Conservation (phyloP, 1,140 invertebrate genomes). For the Trichogramma pretiosum region DNA sequence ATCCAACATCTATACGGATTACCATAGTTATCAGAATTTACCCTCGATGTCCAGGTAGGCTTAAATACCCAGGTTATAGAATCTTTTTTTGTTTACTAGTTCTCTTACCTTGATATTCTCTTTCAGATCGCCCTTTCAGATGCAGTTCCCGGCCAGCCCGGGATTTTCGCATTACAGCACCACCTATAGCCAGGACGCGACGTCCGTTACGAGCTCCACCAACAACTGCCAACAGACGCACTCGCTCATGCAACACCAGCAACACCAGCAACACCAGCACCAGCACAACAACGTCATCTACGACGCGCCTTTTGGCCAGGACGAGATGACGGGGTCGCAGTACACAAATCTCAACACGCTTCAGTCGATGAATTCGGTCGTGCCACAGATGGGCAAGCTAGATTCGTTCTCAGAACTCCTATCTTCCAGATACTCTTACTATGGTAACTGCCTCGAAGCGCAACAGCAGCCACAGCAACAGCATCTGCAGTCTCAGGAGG, state of each 20-base stretch:
- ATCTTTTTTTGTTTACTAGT: neutral
- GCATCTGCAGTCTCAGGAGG: neutral
- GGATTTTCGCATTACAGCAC: conserved; percentile 34
- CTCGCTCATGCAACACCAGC: conserved; percentile 12
- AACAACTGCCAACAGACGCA: conserved; percentile 5
- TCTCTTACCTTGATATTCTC: neutral
- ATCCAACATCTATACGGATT: conserved; percentile 26
- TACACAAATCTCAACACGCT: conserved; percentile 45
- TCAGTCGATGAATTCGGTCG: conserved; percentile 37
- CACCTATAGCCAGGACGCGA: conserved; percentile 25
- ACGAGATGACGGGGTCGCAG: conserved; percentile 35
- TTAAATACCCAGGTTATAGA: neutral
- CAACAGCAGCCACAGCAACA: conserved; percentile 20
- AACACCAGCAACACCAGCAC: conserved; percentile 10
- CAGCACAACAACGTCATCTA: conserved; percentile 21
- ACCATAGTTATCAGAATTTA: conserved; percentile 30
- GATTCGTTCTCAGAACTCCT: conserved; percentile 62
- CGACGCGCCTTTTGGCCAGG: conserved; percentile 32
- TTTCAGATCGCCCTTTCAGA: conserved; percentile 31
- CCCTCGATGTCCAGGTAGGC: conserved; percentile 37
- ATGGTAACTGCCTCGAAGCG: conserved; percentile 33
- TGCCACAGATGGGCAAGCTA: conserved; percentile 54
- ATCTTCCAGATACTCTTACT: conserved; percentile 51
- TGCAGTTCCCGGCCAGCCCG: conserved; percentile 29
- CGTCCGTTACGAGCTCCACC: conserved; percentile 15